These are phyloP conservation scores for Dysmachus trigonus DNA, from an alignment of 2,888 invertebrate species.

Conservation along the genomic window DNA sequence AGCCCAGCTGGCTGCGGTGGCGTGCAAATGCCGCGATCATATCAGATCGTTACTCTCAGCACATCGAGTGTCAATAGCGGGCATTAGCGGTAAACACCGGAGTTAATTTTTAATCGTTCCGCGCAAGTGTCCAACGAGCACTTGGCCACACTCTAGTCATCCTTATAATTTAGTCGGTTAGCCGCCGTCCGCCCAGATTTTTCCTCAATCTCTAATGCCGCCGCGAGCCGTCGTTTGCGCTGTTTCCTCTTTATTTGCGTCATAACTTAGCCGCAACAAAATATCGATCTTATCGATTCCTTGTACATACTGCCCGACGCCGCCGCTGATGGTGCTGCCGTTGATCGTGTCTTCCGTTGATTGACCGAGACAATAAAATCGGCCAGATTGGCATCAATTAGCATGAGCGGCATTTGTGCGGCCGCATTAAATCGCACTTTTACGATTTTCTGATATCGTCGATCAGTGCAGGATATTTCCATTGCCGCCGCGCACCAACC, in stretches of 20 bases:
- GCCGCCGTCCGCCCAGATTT: not conserved
- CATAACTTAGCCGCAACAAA: conserved; percentile 5
- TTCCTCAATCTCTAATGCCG: not conserved
- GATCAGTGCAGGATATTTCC: not conserved
- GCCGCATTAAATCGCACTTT: conserved; percentile 5
- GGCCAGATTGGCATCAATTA: not conserved
- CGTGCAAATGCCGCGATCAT: not conserved
- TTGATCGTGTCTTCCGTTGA: not conserved
- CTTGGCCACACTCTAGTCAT: not conserved
- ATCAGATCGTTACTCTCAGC: not conserved
- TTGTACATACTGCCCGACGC: not conserved
- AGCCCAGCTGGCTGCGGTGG: not conserved
- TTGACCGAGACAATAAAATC: conserved; percentile 15
- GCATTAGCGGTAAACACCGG: conserved; percentile 21
- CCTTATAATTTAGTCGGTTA: conserved; percentile 15
- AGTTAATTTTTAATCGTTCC: conserved; percentile 27
- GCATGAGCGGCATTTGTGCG: not conserved
- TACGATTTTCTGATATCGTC: conserved; percentile 3
- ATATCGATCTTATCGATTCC: conserved; percentile 5
- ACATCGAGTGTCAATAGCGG: conserved; percentile 25
- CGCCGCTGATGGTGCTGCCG: not conserved
- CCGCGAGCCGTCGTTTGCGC: not conserved
- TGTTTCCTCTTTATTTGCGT: conserved; percentile 14
- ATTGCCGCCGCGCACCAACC: not conserved
- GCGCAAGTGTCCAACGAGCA: conserved; percentile 5